These are phyloP conservation scores for Coelopa pilipes DNA, from an alignment of 2,888 invertebrate species.

Conservation along the genomic window DNA sequence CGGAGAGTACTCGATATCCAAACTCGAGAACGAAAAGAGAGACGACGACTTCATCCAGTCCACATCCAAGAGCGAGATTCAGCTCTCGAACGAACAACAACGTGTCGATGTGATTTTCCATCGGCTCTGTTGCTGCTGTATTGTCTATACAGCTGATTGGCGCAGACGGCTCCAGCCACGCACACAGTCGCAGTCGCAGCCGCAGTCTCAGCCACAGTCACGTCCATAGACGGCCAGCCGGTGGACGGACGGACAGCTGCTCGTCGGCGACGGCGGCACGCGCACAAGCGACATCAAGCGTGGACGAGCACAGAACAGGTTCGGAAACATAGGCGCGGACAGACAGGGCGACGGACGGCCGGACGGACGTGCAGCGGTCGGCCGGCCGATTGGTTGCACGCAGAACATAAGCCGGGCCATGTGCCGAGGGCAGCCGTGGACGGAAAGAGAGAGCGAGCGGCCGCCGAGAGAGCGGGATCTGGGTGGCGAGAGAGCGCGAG, in stretches of 20 bases:
- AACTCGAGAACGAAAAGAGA: not conserved
- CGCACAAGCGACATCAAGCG: no score
- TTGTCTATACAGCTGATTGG: conserved; percentile 52
- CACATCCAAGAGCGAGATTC: not conserved
- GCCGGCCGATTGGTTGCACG: conserved; percentile 32
- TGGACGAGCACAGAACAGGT: conserved; percentile 13
- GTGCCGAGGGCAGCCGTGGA: not conserved
- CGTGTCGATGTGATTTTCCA: conserved; percentile 8
- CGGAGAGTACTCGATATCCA: not conserved
- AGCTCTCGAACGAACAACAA: not conserved
- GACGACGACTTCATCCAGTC: not conserved
- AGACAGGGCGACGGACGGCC: no score
- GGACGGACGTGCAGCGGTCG: not conserved
- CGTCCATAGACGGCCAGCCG: conserved; percentile 44
- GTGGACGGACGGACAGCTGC: conserved; percentile 31
- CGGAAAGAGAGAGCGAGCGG: not conserved
- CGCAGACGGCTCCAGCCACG: conserved; percentile 41
- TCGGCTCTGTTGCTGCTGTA: conserved; percentile 37
- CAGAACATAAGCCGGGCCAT: conserved; percentile 48
- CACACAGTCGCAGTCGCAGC: conserved; percentile 5
- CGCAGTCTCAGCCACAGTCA: not conserved
- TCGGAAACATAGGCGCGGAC: not conserved
- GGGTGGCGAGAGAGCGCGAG: conserved; percentile 8
- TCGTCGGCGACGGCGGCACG: no score
- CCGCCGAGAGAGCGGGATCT: not conserved